Evolutionary conservation across 2,888 invertebrate genomes (phyloP), one percentile per base, ranked within the genome.

Genomic region (Drymonia ruficornis): DNA sequence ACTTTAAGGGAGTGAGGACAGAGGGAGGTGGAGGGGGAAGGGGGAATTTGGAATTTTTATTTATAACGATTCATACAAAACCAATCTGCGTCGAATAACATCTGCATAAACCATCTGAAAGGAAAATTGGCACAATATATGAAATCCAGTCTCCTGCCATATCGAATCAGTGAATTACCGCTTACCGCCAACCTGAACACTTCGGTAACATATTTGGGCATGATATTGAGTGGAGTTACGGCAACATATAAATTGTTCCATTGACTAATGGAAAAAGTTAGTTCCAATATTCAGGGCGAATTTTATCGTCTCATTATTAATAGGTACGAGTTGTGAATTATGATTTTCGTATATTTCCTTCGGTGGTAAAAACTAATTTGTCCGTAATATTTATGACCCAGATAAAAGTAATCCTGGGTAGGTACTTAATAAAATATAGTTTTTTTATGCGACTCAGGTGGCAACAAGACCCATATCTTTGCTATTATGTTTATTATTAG

Each of bases 221-320:
- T 55, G 45, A 57, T 56, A 61, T 45, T 43, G 53, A 50, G 47
- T 43, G 50, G 36, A 46, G 28, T 46, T 29, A 46, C 15, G n/a
- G 29, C 29, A 46, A 23, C 29, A 46, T 55, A 57, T 47, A 53
- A 65, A 60, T 69, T 56, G 44, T 58, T 51, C 45, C 8, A 57
- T 55, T 66, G 58, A 66, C 53, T 60, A 63, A 67, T 70, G 70
- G 53, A 34, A 52, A 70, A 67, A 66, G 63, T 66, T 67, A 16
- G 46, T 49, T 48, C 52, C 29, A 34, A 52, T 49, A 53, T 66
- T 58, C 28, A 51, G 55, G 53, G 12, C 44, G 31, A 42, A 50
- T 55, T 61, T 67, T 61, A 64, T 55, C 47, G 50, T 42, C 40
- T 54, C 49, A 52, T 57, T 57, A 59, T 28, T 43, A 45, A 12